Percentiles rank a stretch among this genome's conserved stretches.
Conservation (phyloP, 2,888 invertebrate genomes). For the Silvanus unidentatus region DNA sequence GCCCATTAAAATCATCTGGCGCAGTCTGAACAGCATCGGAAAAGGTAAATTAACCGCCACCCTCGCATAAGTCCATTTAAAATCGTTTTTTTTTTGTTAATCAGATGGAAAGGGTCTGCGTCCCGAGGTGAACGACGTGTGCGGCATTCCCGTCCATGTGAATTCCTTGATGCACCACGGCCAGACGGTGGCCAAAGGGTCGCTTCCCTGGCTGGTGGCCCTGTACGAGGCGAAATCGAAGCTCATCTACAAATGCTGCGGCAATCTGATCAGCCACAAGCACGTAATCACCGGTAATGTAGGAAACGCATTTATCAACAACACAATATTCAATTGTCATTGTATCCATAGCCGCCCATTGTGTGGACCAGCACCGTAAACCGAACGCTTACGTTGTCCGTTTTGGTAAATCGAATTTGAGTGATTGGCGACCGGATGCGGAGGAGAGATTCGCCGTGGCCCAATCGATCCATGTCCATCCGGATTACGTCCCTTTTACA, state of each 20-base stretch:
- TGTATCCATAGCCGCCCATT: constrained; percentile 40
- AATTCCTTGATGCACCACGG: constrained; percentile 39
- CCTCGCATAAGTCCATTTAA: no score
- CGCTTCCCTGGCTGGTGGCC: constrained; percentile 44
- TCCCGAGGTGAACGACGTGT: constrained; percentile 19
- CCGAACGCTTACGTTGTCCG: constrained; percentile 33
- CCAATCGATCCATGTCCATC: constrained; percentile 49
- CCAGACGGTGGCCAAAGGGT: constrained; percentile 31
- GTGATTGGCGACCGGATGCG: constrained; percentile 26
- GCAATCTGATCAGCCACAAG: constrained; percentile 36
- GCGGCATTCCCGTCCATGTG: constrained; percentile 34
- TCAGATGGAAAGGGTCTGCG: not conserved
- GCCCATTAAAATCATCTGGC: no score
- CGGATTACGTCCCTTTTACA: constrained; percentile 52
- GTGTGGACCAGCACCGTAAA: constrained; percentile 25
- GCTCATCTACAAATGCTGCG: constrained; percentile 41
- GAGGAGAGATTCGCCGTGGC: constrained; percentile 31
- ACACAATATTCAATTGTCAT: no score
- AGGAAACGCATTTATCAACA: no score
- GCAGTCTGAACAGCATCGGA: no score
- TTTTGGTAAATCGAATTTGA: constrained; percentile 32
- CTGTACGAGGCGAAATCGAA: constrained; percentile 36
- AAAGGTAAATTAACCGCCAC: no score
- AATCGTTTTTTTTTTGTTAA: no score
- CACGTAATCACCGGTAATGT: constrained; percentile 43